Conservation (phyloP, 2,113 vertebrate genomes). For the Zosterops lateralis region DNA sequence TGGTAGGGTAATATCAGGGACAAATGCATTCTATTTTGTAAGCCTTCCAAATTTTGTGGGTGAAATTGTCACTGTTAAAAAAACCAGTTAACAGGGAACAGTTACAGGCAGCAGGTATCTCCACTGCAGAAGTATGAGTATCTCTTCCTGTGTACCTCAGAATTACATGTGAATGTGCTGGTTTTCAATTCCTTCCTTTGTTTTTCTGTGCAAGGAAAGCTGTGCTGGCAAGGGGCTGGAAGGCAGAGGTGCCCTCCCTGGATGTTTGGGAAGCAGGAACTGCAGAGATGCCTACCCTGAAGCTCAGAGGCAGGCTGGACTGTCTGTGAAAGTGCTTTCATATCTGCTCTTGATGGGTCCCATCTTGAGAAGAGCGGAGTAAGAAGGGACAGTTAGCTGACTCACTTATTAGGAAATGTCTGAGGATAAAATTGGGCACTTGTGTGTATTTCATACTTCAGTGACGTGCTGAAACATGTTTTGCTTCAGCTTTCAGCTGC, state of each 20-base stretch:
- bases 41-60: neutral
- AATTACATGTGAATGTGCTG: neutral
- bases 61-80: neutral
- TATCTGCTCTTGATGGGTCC: neutral
- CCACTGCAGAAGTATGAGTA: neutral
- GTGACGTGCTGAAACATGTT: accelerated
- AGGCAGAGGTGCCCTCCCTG: neutral
- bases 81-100: accelerated
- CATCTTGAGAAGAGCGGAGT: neutral
- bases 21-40: neutral
- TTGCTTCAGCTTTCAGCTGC: neutral
- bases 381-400: neutral
- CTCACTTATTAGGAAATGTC: neutral
- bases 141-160: neutral
- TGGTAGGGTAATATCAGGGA: too few species aligned
- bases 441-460: neutral
- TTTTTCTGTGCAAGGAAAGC: neutral
- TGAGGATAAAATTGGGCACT: neutral
- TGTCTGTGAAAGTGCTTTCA: neutral
- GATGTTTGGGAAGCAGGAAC: neutral
- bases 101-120: neutral
- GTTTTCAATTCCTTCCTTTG: neutral
- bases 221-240: neutral
- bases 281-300: neutral
- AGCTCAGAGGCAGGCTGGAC: neutral